These are phyloP conservation scores for Cartodere bifasciata DNA, from an alignment of 2,888 invertebrate genomes.

Conservation along the genomic window DNA sequence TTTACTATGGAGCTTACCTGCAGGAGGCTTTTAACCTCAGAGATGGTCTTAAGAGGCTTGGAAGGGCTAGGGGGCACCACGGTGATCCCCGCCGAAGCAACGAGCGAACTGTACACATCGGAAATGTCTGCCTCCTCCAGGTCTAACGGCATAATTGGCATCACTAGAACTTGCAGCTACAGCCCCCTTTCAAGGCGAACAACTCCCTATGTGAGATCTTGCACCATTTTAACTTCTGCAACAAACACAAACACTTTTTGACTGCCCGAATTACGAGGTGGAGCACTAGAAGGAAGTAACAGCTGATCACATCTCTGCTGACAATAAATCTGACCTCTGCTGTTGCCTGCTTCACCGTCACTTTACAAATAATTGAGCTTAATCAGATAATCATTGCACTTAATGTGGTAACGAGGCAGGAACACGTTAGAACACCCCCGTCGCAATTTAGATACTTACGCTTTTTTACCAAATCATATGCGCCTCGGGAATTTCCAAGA, in stretches of 20 bases:
- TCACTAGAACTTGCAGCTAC: constrained; percentile 18
- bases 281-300: constrained; percentile 11
- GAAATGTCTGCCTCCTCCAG: constrained; percentile 37
- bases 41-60: constrained; percentile 64
- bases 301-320: constrained; percentile 13
- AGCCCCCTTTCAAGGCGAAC: constrained; percentile 23
- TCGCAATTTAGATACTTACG: no score
- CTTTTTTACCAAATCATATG: no score
- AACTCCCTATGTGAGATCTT: constrained; percentile 31
- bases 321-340: constrained; percentile 31
- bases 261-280: neutral
- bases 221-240: constrained; percentile 30
- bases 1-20: no score
- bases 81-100: constrained; percentile 67
- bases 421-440: no score
- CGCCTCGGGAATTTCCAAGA: no score
- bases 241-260: constrained; percentile 11
- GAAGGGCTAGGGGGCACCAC: constrained; percentile 60
- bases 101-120: constrained; percentile 70
- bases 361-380: constrained; percentile 29
- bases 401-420: constrained; percentile 3
- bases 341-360: constrained; percentile 21
- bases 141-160: constrained; percentile 33
- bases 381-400: constrained; percentile 27
- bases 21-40: constrained; percentile 60